Percentiles rank a stretch among this genome's conserved stretches.
Conservation (phyloP, 2,888 invertebrate species). For the Ophioninae sp. region DNA sequence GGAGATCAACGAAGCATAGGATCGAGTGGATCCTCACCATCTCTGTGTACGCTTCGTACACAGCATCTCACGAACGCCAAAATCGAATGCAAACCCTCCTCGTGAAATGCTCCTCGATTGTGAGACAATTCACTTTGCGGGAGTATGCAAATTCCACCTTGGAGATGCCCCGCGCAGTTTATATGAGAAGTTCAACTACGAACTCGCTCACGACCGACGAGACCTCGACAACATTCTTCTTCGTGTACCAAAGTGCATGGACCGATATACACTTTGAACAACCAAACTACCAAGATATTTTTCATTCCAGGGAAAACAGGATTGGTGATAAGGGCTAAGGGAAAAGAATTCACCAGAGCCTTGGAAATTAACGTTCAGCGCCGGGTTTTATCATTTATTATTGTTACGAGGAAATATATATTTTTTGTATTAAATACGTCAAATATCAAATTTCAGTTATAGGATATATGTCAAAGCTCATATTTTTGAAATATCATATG, state of each 20-base stretch:
- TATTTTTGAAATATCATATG: no score
- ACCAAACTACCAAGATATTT: no score
- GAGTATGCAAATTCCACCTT: constrained; percentile 29
- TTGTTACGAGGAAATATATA: no score
- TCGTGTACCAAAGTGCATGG: background rate
- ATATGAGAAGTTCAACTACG: background rate
- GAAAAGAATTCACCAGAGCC: no score
- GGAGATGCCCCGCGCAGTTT: background rate
- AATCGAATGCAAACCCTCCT: constrained; percentile 58
- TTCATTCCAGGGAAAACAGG: no score
- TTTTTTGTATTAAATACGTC: no score
- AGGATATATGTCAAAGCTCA: no score
- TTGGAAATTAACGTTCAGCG: background rate
- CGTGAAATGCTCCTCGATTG: constrained; percentile 33
- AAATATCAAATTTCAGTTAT: no score
- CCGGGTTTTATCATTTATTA: no score
- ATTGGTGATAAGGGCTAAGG: no score
- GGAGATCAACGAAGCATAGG: constrained; percentile 37
- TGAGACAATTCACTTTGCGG: constrained; percentile 14
- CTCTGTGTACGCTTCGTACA: constrained; percentile 20
- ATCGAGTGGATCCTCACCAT: constrained; percentile 26
- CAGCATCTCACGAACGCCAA: constrained; percentile 50
- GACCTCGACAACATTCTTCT: background rate
- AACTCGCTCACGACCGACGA: background rate
- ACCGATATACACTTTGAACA: no score